Evolutionary conservation across 2,888 invertebrate species (phyloP).

Genomic region (Mystacides longicornis): DNA sequence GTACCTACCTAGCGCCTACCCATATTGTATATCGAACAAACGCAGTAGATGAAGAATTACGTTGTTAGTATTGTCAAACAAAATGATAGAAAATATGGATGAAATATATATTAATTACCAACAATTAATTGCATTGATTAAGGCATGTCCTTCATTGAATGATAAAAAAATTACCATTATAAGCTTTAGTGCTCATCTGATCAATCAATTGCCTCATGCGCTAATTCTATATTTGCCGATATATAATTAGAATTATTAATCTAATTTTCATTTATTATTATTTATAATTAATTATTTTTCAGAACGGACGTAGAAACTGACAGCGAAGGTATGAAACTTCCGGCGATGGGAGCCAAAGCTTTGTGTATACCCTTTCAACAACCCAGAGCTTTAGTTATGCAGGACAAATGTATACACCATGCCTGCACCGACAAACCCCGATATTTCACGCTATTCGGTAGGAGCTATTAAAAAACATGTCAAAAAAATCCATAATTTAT

Average conservation of each 20-base stretch:
- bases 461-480: conserved; percentile 77
- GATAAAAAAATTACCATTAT: too few relatives aligned
- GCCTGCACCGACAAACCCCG: conserved; percentile 72
- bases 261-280: not conserved
- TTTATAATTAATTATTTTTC: conserved; percentile 2
- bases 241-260: not conserved
- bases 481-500: too few relatives aligned
- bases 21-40: too few relatives aligned
- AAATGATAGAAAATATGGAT: too few relatives aligned
- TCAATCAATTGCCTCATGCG: too few relatives aligned
- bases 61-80: too few relatives aligned
- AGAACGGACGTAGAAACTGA: conserved; percentile 19
- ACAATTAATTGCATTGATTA: too few relatives aligned
- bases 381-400: conserved; percentile 53
- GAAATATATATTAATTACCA: too few relatives aligned
- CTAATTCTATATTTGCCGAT: not conserved
- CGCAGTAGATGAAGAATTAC: too few relatives aligned
- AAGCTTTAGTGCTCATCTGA: too few relatives aligned
- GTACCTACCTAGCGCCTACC: too few relatives aligned
- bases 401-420: conserved; percentile 81
- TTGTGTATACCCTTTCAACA: conserved; percentile 96
- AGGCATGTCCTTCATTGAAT: too few relatives aligned
- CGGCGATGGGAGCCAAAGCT: conserved; percentile 98
- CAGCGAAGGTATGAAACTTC: conserved; percentile 56
- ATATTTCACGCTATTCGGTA: conserved; percentile 87